Evolutionary conservation across 2,797 vertebrate genomes (phyloP), one percentile per base, ranked within the genome.

Genomic region (Atherinosoma microstoma): DNA sequence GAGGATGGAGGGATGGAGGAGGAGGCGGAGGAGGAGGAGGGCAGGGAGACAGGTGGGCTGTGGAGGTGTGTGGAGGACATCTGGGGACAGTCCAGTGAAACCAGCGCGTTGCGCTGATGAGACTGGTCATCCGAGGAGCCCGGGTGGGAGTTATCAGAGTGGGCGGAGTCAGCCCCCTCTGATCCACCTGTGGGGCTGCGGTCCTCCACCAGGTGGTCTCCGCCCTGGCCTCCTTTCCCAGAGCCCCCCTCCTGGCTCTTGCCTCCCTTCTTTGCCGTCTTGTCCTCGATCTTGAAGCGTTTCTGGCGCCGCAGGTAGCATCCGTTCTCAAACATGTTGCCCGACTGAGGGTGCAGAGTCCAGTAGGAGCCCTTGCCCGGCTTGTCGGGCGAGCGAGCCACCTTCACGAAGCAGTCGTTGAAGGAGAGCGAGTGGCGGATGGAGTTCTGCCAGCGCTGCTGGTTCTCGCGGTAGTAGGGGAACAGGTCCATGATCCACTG

Each of bases 401-500:
- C 96, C 89, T 97, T 97, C 85, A 97, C 94, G 0, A 97, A 97
- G 91, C 96, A 97, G 90, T 97, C 96, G 8, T 97, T 97, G 93
- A 97, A 97, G 70, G 96, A 97, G 8, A 97, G 94, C 0, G 96
- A 97, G 87, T 97, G 96, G 76, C 96, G 96, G 83, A 97, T 97
- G 77, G 96, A 96, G 91, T 97, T 97, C 90, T 97, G 96, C 96
- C 96, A 97, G 54, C 96, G 95, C 83, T 97, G 96, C 90, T 97
- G 96, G 94, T 97, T 97, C 89, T 97, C 96, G 0, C 96, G 94
- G 83, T 97, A 97, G 87, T 96, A 97, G 0, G 96, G 96, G 89
- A 97, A 97, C 79, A 97, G 93, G 89, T 97, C 96, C 96, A 97
- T 97, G 93, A 97, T 97, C 96, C 96, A 97, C 84, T 97, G 96